phyloP scores from a whole-genome alignment of 2,888 invertebrate genomes.

The Epsilonema sp. region DNA sequence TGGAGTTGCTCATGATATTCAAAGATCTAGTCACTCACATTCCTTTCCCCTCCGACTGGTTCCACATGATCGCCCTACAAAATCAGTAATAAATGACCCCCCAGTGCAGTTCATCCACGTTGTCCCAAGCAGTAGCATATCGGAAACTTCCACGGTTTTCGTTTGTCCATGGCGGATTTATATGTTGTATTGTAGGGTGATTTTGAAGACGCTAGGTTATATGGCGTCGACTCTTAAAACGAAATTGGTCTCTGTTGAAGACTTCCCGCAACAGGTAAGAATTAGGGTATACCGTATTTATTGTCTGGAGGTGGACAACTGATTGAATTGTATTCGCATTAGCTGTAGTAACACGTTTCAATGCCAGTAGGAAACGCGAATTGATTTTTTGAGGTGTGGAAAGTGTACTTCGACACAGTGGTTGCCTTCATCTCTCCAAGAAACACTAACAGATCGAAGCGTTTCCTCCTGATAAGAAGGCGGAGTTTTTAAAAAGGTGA shows the following conservation, averaged over 20 bases:
- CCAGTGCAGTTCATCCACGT: too few species aligned
- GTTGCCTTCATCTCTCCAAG: slow-evolving; percentile 70
- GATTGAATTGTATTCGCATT: too few species aligned
- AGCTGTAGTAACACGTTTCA: too few species aligned
- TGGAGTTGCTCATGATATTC: slow-evolving; percentile 69
- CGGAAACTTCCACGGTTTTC: not conserved
- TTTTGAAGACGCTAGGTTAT: slow-evolving; percentile 58
- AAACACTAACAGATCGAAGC: slow-evolving; percentile 62
- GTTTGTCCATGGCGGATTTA: too few species aligned
- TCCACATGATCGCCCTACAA: slow-evolving; percentile 74
- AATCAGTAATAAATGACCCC: slow-evolving; percentile 48
- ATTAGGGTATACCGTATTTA: too few species aligned
- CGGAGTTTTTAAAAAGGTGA: slow-evolving; percentile 47
- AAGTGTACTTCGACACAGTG: slow-evolving; percentile 72
- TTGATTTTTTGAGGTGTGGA: slow-evolving; percentile 62
- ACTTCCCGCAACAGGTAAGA: too few species aligned
- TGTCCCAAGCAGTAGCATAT: too few species aligned
- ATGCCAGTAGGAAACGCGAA: too few species aligned
- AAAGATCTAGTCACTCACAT: slow-evolving; percentile 58
- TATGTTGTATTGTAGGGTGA: slow-evolving; percentile 46
- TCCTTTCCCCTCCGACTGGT: slow-evolving; percentile 74
- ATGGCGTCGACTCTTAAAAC: too few species aligned
- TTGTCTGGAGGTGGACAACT: too few species aligned
- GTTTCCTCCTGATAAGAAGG: slow-evolving; percentile 46
- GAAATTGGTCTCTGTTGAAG: too few species aligned